Evolutionary conservation across 2,888 invertebrate genomes (phyloP).

Genomic region (Bellardia pandia): DNA sequence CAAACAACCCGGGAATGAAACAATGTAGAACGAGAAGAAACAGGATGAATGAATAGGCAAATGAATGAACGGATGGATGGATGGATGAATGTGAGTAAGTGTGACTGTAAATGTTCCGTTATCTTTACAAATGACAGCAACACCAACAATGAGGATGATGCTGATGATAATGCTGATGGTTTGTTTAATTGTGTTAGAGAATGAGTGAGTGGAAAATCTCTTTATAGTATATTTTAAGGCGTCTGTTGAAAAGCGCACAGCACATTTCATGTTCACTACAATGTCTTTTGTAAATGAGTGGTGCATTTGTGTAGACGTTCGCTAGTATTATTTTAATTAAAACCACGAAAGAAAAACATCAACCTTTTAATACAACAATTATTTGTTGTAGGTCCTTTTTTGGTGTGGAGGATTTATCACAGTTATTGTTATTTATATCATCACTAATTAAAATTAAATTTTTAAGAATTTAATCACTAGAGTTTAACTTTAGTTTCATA

Average conservation of each 20-base stretch:
- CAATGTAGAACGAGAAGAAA: neutral
- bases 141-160: neutral
- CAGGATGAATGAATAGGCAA: neutral
- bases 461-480: conserved; percentile 52
- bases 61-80: neutral
- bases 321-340: conserved; percentile 57
- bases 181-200: conserved; percentile 34
- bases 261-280: conserved; percentile 22
- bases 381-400: conserved; percentile 2
- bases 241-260: conserved; percentile 17
- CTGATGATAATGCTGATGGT: conserved; percentile 19
- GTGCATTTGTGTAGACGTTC: neutral
- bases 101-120: conserved; percentile 25
- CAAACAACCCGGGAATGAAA: neutral
- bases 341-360: conserved; percentile 41
- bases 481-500: conserved; percentile 17
- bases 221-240: conserved; percentile 12
- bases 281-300: neutral
- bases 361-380: conserved; percentile 9
- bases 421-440: conserved; percentile 9
- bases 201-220: neutral
- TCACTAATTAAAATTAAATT: conserved; percentile 53
- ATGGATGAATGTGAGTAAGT: conserved; percentile 14
- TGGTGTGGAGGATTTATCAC: neutral
- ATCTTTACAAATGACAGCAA: conserved; percentile 43